phyloP scores from a whole-genome alignment of 37 sponge, comb jelly and placozoan species.

The Halisarca cf. caerulea region DNA sequence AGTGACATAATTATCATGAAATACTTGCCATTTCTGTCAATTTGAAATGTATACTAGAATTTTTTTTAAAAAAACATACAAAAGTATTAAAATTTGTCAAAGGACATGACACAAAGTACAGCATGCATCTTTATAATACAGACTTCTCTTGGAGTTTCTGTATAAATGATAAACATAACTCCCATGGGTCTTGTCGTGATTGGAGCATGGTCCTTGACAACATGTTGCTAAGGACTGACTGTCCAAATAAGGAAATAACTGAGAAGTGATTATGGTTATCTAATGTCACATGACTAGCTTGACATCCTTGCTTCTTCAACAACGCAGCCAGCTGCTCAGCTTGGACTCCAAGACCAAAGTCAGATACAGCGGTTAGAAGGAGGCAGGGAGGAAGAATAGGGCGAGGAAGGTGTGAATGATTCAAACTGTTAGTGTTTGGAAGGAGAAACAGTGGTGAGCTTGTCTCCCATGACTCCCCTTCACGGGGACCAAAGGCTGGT shows the following conservation, averaged over 20 bases:
- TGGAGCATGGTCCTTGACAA: neutral
- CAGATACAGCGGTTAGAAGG: neutral
- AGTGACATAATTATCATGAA: no score
- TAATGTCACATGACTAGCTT: neutral
- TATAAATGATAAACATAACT: constrained; percentile 3
- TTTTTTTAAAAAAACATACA: no score
- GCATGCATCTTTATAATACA: no score
- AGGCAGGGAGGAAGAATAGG: neutral
- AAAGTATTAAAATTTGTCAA: no score
- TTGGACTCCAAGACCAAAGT: constrained; percentile 3
- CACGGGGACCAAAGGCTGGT: constrained; percentile 5
- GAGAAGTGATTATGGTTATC: constrained; percentile 10
- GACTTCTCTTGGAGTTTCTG: neutral
- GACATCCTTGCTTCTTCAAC: neutral
- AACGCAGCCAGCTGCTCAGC: neutral
- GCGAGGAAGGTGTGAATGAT: neutral
- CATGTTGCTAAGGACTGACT: neutral
- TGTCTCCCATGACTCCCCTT: neutral
- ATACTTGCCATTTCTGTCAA: no score
- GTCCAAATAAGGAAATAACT: constrained; percentile 4
- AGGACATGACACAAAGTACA: no score
- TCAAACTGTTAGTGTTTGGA: no score
- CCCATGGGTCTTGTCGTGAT: neutral
- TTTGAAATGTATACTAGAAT: no score
- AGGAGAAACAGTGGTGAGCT: constrained; percentile 15